phyloP scores from a whole-genome alignment of 1,140 invertebrate genomes.

The Camponotus vicinus region DNA sequence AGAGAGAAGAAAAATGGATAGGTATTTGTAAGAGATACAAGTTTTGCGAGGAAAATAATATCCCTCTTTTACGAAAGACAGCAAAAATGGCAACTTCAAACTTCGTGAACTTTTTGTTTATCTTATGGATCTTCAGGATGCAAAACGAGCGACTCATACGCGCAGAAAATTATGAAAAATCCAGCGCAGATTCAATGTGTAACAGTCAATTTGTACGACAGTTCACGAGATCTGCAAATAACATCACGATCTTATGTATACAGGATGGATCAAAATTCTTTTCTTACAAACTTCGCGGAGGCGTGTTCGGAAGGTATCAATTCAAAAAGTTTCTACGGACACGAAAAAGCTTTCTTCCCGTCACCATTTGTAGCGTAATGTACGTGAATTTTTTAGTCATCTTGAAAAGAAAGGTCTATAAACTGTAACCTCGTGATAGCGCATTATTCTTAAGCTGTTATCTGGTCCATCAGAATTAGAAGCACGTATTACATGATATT shows the following conservation, averaged over 20 bases:
- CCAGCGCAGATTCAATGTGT: neutral
- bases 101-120: conserved; percentile 21
- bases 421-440: neutral
- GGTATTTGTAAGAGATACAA: neutral
- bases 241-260: neutral
- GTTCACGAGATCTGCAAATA: conserved; percentile 23
- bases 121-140: neutral
- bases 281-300: neutral
- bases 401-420: neutral
- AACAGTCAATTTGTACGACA: conserved; percentile 28
- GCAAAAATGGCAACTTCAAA: neutral
- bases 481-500: neutral
- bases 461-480: neutral
- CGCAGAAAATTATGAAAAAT: neutral
- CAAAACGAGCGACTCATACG: neutral
- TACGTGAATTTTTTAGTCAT: conserved; percentile 21
- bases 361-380: neutral
- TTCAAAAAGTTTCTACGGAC: conserved; percentile 1
- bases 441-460: conserved; percentile 4
- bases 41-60: neutral
- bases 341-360: conserved; percentile 1
- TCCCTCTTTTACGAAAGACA: neutral
- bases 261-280: conserved; percentile 1
- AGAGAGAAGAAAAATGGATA: too few species aligned
- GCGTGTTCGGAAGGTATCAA: neutral